phyloP scores from a whole-genome alignment of 2,797 vertebrate genomes.

The Podargus strigoides region DNA sequence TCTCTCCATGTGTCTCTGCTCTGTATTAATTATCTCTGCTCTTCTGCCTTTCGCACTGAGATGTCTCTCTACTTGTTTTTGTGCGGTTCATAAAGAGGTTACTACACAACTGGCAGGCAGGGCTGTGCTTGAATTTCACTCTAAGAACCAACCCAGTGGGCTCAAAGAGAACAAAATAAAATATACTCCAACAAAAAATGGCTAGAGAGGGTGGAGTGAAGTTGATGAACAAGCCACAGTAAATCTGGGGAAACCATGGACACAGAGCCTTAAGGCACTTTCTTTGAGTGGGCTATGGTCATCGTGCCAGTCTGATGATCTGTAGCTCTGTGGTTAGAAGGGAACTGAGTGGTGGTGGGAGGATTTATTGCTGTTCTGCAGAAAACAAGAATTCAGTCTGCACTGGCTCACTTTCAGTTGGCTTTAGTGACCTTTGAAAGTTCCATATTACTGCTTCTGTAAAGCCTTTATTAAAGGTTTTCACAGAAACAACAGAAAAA shows the following conservation, averaged over 20 bases:
- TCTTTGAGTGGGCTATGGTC: neutral
- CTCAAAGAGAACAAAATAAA: neutral
- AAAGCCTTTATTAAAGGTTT: neutral
- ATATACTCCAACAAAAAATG: neutral
- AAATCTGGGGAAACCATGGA: neutral
- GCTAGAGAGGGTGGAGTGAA: fast-evolving
- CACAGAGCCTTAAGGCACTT: neutral
- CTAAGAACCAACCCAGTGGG: neutral
- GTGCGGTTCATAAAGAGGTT: neutral
- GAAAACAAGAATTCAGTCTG: neutral
- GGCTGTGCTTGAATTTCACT: neutral
- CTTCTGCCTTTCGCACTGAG: neutral
- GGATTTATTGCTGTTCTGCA: slow-evolving; percentile 11
- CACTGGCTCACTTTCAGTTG: neutral
- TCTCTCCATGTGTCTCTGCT: neutral
- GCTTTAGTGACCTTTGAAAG: neutral
- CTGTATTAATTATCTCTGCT: neutral
- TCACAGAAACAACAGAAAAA: neutral
- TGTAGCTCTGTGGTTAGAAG: neutral
- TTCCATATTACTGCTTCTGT: neutral
- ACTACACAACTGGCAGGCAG: neutral
- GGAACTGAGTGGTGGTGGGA: neutral
- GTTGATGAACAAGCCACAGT: fast-evolving
- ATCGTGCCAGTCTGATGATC: fast-evolving
- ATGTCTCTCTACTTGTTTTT: neutral